A percentile compares a stretch with the other conserved stretches of the same genome.
Evolutionary conservation across 2,888 invertebrate genomes (phyloP).

Genomic region (Allophyes oxyacanthae): DNA sequence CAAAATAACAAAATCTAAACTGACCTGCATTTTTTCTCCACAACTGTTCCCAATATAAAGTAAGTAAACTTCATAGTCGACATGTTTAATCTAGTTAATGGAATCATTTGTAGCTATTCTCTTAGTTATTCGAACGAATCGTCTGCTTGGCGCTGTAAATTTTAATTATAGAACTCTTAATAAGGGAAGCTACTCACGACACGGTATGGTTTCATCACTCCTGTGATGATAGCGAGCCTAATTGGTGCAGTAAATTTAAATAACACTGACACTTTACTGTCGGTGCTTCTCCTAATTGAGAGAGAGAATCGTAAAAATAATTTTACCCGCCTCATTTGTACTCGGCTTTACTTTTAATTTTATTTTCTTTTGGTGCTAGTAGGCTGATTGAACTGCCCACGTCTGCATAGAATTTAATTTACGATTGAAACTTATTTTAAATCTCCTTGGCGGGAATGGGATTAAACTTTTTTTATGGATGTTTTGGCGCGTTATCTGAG

Average conservation of each 20-base stretch:
- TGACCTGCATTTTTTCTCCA: constrained; percentile 42
- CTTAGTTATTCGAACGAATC: constrained; percentile 73
- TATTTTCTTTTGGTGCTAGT: constrained; percentile 79
- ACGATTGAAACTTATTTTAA: constrained; percentile 69
- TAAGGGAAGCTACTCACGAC: constrained; percentile 84
- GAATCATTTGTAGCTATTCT: constrained; percentile 69
- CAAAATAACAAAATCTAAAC: constrained; percentile 36
- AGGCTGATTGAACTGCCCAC: constrained; percentile 79
- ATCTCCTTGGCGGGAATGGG: constrained; percentile 63
- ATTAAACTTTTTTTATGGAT: constrained; percentile 58
- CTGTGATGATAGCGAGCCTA: constrained; percentile 85
- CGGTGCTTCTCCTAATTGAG: constrained; percentile 86
- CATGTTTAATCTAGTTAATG: constrained; percentile 57
- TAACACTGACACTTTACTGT: constrained; percentile 87
- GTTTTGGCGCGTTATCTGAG: constrained; percentile 55
- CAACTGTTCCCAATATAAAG: constrained; percentile 30
- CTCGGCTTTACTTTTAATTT: constrained; percentile 81
- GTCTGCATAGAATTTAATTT: constrained; percentile 77
- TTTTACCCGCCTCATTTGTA: constrained; percentile 88
- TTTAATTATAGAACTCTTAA: constrained; percentile 88
- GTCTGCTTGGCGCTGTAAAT: constrained; percentile 72
- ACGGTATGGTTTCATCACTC: constrained; percentile 83
- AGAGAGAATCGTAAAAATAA: constrained; percentile 88
- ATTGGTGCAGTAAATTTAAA: constrained; percentile 89
- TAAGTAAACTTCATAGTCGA: constrained; percentile 33